Base-by-base conservation (phyloP, 2,888 invertebrate species). In the Pammene fasciana region DNA sequence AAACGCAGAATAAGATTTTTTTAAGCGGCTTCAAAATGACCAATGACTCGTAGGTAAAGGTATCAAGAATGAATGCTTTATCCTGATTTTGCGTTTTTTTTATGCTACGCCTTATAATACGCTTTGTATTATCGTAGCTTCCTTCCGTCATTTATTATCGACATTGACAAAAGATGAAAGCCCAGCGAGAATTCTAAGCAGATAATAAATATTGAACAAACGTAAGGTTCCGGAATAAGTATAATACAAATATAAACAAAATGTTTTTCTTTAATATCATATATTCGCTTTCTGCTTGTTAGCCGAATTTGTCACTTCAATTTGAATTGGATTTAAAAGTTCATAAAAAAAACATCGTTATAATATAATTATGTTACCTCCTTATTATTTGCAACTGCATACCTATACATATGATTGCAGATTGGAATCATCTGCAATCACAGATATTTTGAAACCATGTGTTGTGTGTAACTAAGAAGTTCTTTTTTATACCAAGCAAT, bases 61-160 rank as follows among this genome's bases (percentile, higher is more conserved):
- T 26, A 26, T 26, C 4, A 26, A 26, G 26, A 38, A 38, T 9
- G 38, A 38, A 5, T 9, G 38, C 6, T 34, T n/a, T 9, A 5
- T 54, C 54, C 34, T n/a, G n/a, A 50, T 50, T 50, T 50, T 26
- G 50, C 26, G 9, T 11, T 9, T 18, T 54, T 16, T 43, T 6
- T 45, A 43, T 26, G 26, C 26, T 26, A 4, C 4, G 26, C 26
- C 1, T 26, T 26, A 26, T 26, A 26, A 38, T n/a, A 13, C 13
- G n/a, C 18, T 45, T 59, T 43, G 41, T 56, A 56, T 36, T 26
- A 3, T 36, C 50, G 50, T 26, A 54, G 34, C 34, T 54, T 54
- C 54, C 43, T 59, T 59, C 43, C 57, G 43, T 41, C 41, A n/a
- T 43, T 8, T 59, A 43, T 59, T 43, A 26, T n/a, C 26, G n/a